A percentile compares a stretch with the other conserved stretches of the same genome.
phyloP scores from a whole-genome alignment of 2,888 invertebrate species.

The Tinea semifulvella region DNA sequence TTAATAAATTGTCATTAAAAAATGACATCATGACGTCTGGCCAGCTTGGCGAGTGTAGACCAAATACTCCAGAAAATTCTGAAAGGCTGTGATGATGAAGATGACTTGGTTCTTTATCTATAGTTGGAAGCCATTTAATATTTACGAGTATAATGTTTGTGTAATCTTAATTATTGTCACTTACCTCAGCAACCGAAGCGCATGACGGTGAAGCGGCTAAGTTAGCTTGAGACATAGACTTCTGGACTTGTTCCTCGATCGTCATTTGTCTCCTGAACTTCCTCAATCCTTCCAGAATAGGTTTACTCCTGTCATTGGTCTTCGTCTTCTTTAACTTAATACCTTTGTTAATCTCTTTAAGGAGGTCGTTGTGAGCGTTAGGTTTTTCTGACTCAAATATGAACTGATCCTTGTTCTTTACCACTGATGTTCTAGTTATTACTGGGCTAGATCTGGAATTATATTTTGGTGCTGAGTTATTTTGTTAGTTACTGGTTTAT shows the following conservation, averaged over 20 bases:
- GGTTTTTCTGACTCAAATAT: slow-evolving; percentile 87
- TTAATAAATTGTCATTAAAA: too few species aligned
- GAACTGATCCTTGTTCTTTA: slow-evolving; percentile 80
- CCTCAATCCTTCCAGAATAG: slow-evolving; percentile 81
- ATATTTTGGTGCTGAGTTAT: too few species aligned
- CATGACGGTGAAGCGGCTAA: slow-evolving; percentile 64
- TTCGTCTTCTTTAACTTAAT: slow-evolving; percentile 77
- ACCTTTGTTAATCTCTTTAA: slow-evolving; percentile 84
- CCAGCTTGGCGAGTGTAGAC: too few species aligned
- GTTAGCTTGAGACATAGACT: slow-evolving; percentile 76
- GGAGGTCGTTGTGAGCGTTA: slow-evolving; percentile 80
- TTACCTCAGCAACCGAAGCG: slow-evolving; percentile 40
- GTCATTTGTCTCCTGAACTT: slow-evolving; percentile 91
- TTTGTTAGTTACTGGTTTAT: too few species aligned
- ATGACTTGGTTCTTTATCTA: too few species aligned
- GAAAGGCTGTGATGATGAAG: too few species aligned
- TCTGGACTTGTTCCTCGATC: slow-evolving; percentile 88
- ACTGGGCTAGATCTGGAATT: slow-evolving; percentile 67
- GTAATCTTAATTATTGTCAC: not conserved
- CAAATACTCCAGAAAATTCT: too few species aligned
- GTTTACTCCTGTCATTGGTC: slow-evolving; percentile 88
- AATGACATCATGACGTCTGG: too few species aligned
- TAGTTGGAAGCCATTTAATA: too few species aligned
- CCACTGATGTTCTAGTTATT: slow-evolving; percentile 64
- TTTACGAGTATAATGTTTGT: too few species aligned